phyloP scores from a whole-genome alignment of 2,113 vertebrate species.

The Sterrhoptilus dennistouni region DNA sequence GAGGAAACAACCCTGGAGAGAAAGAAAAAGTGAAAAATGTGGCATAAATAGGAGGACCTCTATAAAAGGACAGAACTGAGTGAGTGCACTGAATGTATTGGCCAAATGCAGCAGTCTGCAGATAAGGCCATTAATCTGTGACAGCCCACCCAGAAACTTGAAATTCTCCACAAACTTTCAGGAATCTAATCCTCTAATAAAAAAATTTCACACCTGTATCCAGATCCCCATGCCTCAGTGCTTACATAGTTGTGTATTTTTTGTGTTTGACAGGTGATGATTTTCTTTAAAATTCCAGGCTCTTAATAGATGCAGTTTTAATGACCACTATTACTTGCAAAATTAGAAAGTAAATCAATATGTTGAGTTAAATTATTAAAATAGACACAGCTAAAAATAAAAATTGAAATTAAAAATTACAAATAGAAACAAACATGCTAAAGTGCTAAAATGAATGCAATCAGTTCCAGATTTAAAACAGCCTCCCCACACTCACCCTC shows the following conservation, averaged over 20 bases:
- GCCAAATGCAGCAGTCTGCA: neutral
- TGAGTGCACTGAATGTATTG: neutral
- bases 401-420: neutral
- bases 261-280: neutral
- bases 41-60: neutral
- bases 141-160: conserved; percentile 39
- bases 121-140: neutral
- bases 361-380: neutral
- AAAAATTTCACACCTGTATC: neutral
- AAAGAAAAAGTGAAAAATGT: neutral
- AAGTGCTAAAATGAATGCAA: conserved; percentile 19
- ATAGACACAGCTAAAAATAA: conserved; percentile 38
- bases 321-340: neutral
- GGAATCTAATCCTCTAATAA: neutral
- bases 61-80: conserved; percentile 53
- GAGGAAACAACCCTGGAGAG: neutral
- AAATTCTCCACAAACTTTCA: neutral
- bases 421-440: neutral
- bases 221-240: neutral
- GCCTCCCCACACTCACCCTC: neutral
- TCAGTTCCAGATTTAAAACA: conserved; percentile 43
- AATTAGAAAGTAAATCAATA: neutral
- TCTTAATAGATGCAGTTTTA: neutral
- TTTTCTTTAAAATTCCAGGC: neutral
- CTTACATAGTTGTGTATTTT: neutral